Conservation (phyloP, 2,888 invertebrate genomes). For the Nowickia ferox region DNA sequence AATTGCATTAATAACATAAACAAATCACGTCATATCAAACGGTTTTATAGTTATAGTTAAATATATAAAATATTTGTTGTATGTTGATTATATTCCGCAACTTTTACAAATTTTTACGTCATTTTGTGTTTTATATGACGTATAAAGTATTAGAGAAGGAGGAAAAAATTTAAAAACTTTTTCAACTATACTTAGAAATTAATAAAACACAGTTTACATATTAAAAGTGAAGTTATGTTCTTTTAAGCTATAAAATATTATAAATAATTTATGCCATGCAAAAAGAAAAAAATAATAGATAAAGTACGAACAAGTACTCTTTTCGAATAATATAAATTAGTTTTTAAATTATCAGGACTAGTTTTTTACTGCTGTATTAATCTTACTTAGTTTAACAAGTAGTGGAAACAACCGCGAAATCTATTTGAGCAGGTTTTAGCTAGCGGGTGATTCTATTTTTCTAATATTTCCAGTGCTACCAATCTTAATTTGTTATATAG, state of each 20-base stretch:
- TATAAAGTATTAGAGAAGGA: neutral
- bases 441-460: too few relatives aligned
- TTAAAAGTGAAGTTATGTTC: neutral
- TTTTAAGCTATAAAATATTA: neutral
- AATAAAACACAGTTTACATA: neutral
- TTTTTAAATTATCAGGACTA: too few relatives aligned
- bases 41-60: neutral
- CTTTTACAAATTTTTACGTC: neutral
- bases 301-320: too few relatives aligned
- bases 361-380: too few relatives aligned
- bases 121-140: constrained; percentile 21
- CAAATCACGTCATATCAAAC: constrained; percentile 12
- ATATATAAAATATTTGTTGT: neutral
- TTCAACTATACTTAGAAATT: neutral
- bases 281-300: too few relatives aligned
- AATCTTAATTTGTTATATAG: too few relatives aligned
- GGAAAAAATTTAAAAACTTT: neutral
- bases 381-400: too few relatives aligned
- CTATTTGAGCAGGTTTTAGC: too few relatives aligned
- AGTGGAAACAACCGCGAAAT: too few relatives aligned
- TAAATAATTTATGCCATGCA: too few relatives aligned
- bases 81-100: neutral
- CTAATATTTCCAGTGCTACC: too few relatives aligned
- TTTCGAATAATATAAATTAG: too few relatives aligned
- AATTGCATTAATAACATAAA: constrained; percentile 4